Evolutionary conservation across 2,888 invertebrate species (phyloP).

Genomic region (Sarcophaga subvicina): DNA sequence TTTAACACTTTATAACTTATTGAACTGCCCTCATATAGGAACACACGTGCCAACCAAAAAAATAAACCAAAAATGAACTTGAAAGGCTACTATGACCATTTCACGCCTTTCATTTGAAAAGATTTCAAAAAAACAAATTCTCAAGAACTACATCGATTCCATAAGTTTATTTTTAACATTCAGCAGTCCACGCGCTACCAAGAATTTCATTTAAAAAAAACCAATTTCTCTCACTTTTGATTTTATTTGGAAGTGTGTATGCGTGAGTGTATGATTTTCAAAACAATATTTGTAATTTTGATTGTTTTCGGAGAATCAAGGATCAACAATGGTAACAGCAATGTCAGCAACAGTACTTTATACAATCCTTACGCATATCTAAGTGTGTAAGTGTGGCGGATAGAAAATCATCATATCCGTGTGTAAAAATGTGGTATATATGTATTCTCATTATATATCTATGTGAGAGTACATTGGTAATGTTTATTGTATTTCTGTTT

Average conservation of each 20-base stretch:
- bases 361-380: background rate
- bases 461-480: background rate
- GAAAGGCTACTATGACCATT: too few relatives aligned
- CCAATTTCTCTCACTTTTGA: background rate
- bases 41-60: too few relatives aligned
- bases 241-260: background rate
- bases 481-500: background rate
- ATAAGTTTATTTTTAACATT: too few relatives aligned
- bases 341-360: background rate
- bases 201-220: background rate
- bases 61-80: too few relatives aligned
- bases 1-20: too few relatives aligned
- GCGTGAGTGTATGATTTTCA: conserved; percentile 39
- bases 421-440: too few relatives aligned
- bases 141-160: too few relatives aligned
- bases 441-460: background rate
- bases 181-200: too few relatives aligned
- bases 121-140: too few relatives aligned
- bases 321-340: background rate
- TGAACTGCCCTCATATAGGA: too few relatives aligned
- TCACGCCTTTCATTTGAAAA: too few relatives aligned
- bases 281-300: conserved; percentile 56
- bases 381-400: background rate
- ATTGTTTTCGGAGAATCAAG: conserved; percentile 12
- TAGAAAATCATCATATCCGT: background rate